These are phyloP conservation scores for Penaeus monodon DNA, from an alignment of 2,888 invertebrate genomes.

Conservation along the genomic window DNA sequence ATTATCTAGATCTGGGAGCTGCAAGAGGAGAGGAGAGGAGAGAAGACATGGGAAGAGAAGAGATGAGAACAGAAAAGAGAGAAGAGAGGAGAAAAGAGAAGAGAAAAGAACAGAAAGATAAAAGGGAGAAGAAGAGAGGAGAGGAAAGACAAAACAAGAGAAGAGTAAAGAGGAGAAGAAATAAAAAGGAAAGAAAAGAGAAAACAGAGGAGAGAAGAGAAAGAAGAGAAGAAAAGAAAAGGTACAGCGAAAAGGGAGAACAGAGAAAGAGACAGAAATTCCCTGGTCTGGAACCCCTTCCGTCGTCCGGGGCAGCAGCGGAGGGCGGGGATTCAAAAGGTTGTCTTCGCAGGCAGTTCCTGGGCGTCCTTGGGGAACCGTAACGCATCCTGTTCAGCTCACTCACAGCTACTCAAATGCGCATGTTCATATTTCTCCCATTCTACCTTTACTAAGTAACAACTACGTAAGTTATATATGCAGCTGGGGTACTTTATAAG, in stretches of 20 bases:
- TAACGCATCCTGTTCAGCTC: too few species aligned
- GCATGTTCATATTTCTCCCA: too few species aligned
- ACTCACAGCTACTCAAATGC: too few species aligned
- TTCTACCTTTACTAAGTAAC: too few species aligned
- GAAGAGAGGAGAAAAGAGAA: not conserved
- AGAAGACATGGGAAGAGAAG: not conserved
- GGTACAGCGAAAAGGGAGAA: not conserved
- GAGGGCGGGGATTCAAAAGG: not conserved
- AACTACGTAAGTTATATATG: too few species aligned
- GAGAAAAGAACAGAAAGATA: not conserved
- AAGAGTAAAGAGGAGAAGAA: too few species aligned
- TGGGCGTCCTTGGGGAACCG: not conserved
- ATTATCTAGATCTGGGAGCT: too few species aligned
- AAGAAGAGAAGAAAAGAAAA: not conserved
- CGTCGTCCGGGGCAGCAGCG: not conserved
- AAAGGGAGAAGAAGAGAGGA: not conserved
- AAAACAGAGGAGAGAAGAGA: not conserved
- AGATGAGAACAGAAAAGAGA: not conserved
- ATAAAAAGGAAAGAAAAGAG: too few species aligned
- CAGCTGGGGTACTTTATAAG: too few species aligned
- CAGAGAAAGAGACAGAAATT: slow-evolving; percentile 1
- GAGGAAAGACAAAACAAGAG: not conserved
- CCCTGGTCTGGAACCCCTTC: not conserved
- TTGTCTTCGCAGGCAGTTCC: not conserved
- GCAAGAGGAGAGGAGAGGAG: not conserved